A percentile compares a stretch with the other conserved stretches of the same genome.
Evolutionary conservation across 1,140 invertebrate species (phyloP).

Genomic region (Drosophila nannoptera): DNA sequence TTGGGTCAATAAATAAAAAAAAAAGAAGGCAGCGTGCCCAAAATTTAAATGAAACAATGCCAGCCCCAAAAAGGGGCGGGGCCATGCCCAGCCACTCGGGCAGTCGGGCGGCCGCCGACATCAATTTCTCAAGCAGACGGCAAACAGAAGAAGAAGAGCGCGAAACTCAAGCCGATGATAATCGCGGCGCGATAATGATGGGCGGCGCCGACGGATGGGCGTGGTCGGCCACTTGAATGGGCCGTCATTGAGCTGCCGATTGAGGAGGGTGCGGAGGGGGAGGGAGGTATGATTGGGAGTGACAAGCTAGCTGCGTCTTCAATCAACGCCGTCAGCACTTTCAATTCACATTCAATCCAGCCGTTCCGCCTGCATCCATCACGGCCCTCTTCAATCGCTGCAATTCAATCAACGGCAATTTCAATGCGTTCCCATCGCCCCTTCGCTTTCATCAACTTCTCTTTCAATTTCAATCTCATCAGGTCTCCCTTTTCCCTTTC

Average conservation of each 20-base stretch:
- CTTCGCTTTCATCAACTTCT: not conserved
- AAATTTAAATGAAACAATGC: conserved; percentile 71
- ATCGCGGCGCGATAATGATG: conserved; percentile 22
- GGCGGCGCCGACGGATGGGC: conserved; percentile 16
- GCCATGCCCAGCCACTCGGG: conserved; percentile 5
- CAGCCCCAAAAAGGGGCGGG: conserved; percentile 33
- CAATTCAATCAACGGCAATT: too few relatives aligned
- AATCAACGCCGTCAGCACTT: not conserved
- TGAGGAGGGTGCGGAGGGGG: conserved; percentile 6
- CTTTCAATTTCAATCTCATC: too few relatives aligned
- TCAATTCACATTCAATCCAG: too few relatives aligned
- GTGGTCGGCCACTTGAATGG: conserved; percentile 36
- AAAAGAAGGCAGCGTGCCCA: conserved; percentile 59
- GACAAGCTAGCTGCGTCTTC: not conserved
- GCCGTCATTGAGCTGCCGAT: conserved; percentile 29
- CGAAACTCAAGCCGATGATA: conserved; percentile 29
- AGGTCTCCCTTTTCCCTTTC: too few relatives aligned
- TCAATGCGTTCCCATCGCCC: too few relatives aligned
- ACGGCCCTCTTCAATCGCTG: too few relatives aligned
- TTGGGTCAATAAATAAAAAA: conserved; percentile 73
- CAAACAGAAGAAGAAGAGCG: conserved; percentile 52
- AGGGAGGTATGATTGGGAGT: not conserved
- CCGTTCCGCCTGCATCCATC: too few relatives aligned
- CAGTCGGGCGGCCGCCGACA: conserved; percentile 51
- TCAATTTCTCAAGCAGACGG: conserved; percentile 69